Evolutionary conservation across 30 jellyfish, hydroid and myxozoan species (phyloP).

Genomic region (Hydractinia symbiolongicarpus): DNA sequence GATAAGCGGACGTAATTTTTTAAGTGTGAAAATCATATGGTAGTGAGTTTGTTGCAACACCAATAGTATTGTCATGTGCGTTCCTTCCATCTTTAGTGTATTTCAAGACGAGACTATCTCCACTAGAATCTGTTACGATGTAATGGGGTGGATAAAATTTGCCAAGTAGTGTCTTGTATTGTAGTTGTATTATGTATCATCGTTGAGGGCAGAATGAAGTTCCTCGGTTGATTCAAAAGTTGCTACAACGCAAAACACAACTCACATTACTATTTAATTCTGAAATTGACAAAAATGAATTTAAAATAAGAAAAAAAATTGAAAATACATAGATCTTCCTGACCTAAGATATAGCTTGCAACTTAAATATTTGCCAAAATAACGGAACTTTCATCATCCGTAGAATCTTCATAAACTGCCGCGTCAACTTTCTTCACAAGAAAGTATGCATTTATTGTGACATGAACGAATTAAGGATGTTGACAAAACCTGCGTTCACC

Average conservation of each 20-base stretch:
- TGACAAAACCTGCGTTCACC: too few species aligned
- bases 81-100: conserved; percentile 21
- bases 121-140: background rate
- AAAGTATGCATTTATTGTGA: too few species aligned
- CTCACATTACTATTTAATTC: too few species aligned
- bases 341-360: background rate
- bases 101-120: conserved; percentile 8
- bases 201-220: background rate
- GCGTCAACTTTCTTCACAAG: too few species aligned
- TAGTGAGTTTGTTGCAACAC: conserved; percentile 4
- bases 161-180: too few species aligned
- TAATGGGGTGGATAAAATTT: background rate
- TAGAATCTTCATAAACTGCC: background rate
- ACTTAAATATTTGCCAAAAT: background rate
- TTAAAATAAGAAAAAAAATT: too few species aligned
- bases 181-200: background rate
- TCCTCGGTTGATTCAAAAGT: background rate
- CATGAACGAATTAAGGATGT: too few species aligned
- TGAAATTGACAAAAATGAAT: too few species aligned
- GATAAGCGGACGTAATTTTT: conserved; percentile 5
- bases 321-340: too few species aligned
- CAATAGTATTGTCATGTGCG: background rate
- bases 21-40: conserved; percentile 4
- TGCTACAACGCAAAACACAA: background rate
- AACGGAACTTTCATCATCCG: background rate